These are phyloP conservation scores for Ditylenchus dipsaci DNA, from an alignment of 1,140 invertebrate species.

Conservation along the genomic window DNA sequence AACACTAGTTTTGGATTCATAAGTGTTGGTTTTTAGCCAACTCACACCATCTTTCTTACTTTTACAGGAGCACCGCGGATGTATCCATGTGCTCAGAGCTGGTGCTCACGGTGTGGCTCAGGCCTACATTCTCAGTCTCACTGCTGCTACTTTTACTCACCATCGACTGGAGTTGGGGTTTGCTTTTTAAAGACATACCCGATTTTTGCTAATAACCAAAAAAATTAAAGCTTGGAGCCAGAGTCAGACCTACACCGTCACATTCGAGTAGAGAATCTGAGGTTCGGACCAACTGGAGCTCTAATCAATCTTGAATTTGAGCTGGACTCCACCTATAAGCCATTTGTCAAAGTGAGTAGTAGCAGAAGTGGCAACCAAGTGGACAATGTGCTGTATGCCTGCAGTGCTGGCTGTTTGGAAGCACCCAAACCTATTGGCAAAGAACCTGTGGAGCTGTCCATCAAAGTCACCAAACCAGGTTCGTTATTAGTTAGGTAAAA, in stretches of 20 bases:
- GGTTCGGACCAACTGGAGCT: slow-evolving; percentile 19
- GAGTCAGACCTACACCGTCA: slow-evolving; percentile 49
- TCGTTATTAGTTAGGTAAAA: too few relatives aligned
- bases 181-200: background rate
- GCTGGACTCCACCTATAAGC: slow-evolving; percentile 40
- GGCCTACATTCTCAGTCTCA: slow-evolving; percentile 48
- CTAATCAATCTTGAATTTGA: slow-evolving; percentile 35
- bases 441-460: slow-evolving; percentile 63
- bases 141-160: slow-evolving; percentile 45
- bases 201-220: background rate
- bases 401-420: slow-evolving; percentile 50
- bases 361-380: background rate
- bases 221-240: slow-evolving; percentile 33
- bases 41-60: too few relatives aligned
- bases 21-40: too few relatives aligned
- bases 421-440: slow-evolving; percentile 32
- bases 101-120: slow-evolving; percentile 48
- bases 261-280: slow-evolving; percentile 16
- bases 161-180: slow-evolving; percentile 38
- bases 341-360: slow-evolving; percentile 35
- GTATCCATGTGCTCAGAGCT: slow-evolving; percentile 35
- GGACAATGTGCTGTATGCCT: slow-evolving; percentile 33
- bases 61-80: slow-evolving; percentile 47
- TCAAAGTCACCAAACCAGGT: slow-evolving; percentile 82
- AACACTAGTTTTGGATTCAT: too few relatives aligned